phyloP scores from a whole-genome alignment of 1,140 invertebrate genomes.

The Microplitis demolitor region DNA sequence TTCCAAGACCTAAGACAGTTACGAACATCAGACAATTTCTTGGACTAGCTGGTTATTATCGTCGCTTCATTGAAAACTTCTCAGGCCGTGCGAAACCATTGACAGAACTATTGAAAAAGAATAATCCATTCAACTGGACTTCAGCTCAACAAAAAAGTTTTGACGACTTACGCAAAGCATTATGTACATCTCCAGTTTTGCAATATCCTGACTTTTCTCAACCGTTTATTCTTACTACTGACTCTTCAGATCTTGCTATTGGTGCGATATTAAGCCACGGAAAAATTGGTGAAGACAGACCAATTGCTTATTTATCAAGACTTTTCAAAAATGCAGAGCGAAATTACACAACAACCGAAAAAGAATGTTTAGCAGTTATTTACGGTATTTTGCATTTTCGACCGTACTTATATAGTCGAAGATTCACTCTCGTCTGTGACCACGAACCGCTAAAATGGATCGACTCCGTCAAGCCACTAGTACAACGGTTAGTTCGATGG shows the following conservation, averaged over 20 bases:
- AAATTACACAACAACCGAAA: conserved; percentile 41
- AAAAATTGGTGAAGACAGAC: conserved; percentile 32
- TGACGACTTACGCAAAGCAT: too few species aligned
- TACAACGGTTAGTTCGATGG: too few species aligned
- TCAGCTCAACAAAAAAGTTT: conserved; percentile 10
- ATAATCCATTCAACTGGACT: conserved; percentile 22
- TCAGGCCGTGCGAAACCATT: conserved; percentile 35
- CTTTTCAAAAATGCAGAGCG: conserved; percentile 32
- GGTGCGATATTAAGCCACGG: conserved; percentile 38
- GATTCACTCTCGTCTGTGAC: conserved; percentile 49
- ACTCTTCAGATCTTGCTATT: conserved; percentile 34
- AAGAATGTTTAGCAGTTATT: conserved; percentile 55
- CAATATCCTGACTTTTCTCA: conserved; percentile 30
- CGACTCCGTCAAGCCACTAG: too few species aligned
- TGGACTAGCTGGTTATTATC: conserved; percentile 40
- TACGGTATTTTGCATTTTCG: conserved; percentile 33
- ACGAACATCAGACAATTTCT: conserved; percentile 35
- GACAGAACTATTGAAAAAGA: conserved; percentile 34
- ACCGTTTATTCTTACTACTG: conserved; percentile 36
- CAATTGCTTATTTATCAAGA: conserved; percentile 36
- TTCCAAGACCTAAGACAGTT: conserved; percentile 29
- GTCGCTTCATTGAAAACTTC: conserved; percentile 39
- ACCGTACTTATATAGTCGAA: conserved; percentile 45
- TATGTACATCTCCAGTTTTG: too few species aligned
- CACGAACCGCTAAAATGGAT: too few species aligned